These are phyloP conservation scores for Artibeus jamaicensis DNA, from an alignment of 2,797 vertebrate species.

Conservation along the genomic window DNA sequence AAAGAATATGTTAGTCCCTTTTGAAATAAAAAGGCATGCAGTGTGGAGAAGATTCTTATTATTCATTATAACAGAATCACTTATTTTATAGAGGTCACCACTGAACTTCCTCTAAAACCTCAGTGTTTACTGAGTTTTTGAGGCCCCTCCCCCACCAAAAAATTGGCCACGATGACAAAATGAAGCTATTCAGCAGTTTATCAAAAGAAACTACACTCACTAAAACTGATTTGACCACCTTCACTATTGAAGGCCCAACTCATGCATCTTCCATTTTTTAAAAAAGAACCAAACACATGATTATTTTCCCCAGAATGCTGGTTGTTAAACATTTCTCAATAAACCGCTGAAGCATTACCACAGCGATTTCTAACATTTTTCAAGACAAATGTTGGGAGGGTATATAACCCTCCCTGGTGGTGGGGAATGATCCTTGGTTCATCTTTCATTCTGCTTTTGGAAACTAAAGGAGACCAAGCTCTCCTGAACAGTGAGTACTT, in stretches of 20 bases:
- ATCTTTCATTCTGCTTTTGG: neutral
- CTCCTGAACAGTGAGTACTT: neutral
- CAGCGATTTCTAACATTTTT: neutral
- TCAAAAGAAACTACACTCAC: neutral
- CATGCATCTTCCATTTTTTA: neutral
- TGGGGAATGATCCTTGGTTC: neutral
- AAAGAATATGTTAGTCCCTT: neutral
- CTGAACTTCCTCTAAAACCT: neutral
- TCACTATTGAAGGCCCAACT: neutral
- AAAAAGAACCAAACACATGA: neutral
- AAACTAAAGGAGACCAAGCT: neutral
- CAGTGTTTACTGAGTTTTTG: neutral
- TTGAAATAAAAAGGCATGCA: neutral
- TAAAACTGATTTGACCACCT: neutral
- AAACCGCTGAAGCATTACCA: neutral
- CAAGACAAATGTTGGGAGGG: neutral
- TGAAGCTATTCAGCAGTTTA: neutral
- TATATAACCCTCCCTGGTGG: neutral
- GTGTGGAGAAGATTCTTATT: neutral
- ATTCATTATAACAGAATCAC: neutral
- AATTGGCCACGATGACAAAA: neutral
- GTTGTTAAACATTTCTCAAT: neutral
- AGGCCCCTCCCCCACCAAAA: neutral
- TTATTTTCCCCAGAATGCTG: neutral
- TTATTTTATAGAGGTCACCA: neutral